phyloP scores from a whole-genome alignment of 64 coral and sea anemone species.

The Platygyra sinensis region DNA sequence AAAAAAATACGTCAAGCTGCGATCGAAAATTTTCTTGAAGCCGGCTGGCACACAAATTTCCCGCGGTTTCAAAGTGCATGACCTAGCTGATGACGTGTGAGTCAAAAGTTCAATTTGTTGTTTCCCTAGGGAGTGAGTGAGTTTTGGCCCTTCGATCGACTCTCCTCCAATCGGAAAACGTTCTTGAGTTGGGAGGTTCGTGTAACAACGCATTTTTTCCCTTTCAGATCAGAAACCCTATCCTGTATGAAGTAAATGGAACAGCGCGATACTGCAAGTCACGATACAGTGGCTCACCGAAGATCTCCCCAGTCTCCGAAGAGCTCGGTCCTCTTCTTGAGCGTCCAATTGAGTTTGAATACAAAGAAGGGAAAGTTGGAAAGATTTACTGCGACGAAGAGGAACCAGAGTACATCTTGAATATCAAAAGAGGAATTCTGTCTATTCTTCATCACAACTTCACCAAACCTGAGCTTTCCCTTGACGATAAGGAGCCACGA shows the following conservation, averaged over 20 bases:
- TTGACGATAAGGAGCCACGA: not conserved
- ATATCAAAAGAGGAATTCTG: conserved; percentile 31
- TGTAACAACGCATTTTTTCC: not conserved
- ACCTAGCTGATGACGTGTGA: too few species aligned
- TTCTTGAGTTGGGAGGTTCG: too few species aligned
- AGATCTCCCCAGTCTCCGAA: conserved; percentile 16
- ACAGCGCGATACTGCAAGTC: not conserved
- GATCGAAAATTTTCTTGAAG: too few species aligned
- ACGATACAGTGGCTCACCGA: not conserved
- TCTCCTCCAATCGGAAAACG: too few species aligned
- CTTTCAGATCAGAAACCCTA: conserved; percentile 23
- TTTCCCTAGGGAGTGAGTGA: too few species aligned
- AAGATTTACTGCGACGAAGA: conserved; percentile 1
- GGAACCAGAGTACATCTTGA: conserved; percentile 23
- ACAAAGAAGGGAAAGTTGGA: conserved; percentile 7
- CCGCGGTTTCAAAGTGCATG: too few species aligned
- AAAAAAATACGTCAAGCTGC: too few species aligned
- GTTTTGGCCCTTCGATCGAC: too few species aligned
- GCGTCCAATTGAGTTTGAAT: conserved; percentile 8
- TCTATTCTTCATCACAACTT: conserved; percentile 13
- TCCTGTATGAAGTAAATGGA: conserved; percentile 15
- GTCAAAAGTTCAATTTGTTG: too few species aligned
- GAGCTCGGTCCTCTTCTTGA: conserved; percentile 15
- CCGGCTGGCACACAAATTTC: too few species aligned
- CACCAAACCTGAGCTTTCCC: conserved; percentile 3